These are phyloP conservation scores for Campoplex capitator DNA, from an alignment of 2,888 invertebrate genomes.

Conservation along the genomic window DNA sequence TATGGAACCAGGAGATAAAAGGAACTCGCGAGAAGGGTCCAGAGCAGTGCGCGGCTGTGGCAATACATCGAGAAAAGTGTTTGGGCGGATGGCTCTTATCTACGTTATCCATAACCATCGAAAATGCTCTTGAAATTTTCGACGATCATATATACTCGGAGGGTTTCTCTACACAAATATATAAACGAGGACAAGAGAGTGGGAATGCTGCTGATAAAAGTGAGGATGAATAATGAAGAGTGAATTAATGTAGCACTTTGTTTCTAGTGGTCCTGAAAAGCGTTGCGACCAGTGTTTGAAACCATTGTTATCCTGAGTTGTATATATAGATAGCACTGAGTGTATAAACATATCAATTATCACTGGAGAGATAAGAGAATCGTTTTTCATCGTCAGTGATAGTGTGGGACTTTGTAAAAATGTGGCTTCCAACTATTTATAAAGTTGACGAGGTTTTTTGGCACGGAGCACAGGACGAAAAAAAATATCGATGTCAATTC, in stretches of 20 bases:
- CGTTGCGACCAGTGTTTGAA: background rate
- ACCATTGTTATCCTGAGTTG: slow-evolving; percentile 40
- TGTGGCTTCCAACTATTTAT: background rate
- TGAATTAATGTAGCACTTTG: slow-evolving; percentile 69
- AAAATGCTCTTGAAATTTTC: slow-evolving; percentile 52
- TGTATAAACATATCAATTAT: slow-evolving; percentile 52
- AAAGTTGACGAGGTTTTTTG: background rate
- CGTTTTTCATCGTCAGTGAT: slow-evolving; percentile 15
- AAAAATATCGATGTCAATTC: background rate
- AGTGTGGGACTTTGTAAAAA: background rate
- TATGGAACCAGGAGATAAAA: slow-evolving; percentile 75
- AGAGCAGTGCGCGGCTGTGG: slow-evolving; percentile 24
- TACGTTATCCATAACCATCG: slow-evolving; percentile 47
- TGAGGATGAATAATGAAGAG: slow-evolving; percentile 68
- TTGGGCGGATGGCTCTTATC: slow-evolving; percentile 55
- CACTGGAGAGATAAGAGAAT: slow-evolving; percentile 32
- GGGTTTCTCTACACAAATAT: slow-evolving; percentile 57
- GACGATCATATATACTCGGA: slow-evolving; percentile 51
- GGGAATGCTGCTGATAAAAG: slow-evolving; percentile 56
- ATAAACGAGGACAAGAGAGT: slow-evolving; percentile 7
- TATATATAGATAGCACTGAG: background rate
- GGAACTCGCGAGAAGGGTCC: slow-evolving; percentile 46
- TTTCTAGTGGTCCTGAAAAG: slow-evolving; percentile 50
- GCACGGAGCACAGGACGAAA: background rate
- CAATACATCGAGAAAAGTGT: slow-evolving; percentile 70